Base-by-base conservation (phyloP, 2,113 vertebrate species). In the Indicator indicator region DNA sequence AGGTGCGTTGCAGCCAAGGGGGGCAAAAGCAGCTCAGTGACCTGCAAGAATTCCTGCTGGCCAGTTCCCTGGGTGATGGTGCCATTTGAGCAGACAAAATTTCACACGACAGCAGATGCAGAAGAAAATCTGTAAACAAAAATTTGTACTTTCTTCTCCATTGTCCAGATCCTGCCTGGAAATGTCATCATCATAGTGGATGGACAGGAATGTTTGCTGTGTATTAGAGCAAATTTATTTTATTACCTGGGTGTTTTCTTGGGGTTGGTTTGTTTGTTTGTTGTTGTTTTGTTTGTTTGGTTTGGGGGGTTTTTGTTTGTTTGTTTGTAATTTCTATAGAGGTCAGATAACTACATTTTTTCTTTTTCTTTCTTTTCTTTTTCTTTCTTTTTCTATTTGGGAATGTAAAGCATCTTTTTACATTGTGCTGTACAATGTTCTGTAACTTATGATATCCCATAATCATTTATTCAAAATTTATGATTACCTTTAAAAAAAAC, bases 11-110 rank as follows among this genome's bases (percentile, higher is more conserved):
- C 54, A 85, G 67, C 46, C 65, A 15, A 81, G 13, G 17, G 17
- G 24, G 12, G 24, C 13, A 40, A 33, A 75, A 9, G 40, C 63
- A 75, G n/a, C 59, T 83, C 42, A 9, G 55, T 13, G 36, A 30
- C 32, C 24, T 48, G 42, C 42, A 24, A 8, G 30, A 26, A 26
- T 15, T 48, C 26, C 32, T 46, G 6, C 12, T 1, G 0, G 26
- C 64, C 30, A 58, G 36, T 26, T 80, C 40, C 55, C 30, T 3
- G 12, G 38, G 27, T 79, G 48, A 63, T 36, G 33, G 11, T 40
- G 70, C 24, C 2, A 16, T 38, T 68, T 9, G 3, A 46, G 64
- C 42, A 52, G 52, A 27, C 28, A 28, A 50, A 87, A 63, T 63
- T 58, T 68, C 48, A 19, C 9, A 16, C 5, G 27, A 38, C 26